Evolutionary conservation across 2,113 vertebrate genomes (phyloP).

Genomic region (Scortum barcoo): DNA sequence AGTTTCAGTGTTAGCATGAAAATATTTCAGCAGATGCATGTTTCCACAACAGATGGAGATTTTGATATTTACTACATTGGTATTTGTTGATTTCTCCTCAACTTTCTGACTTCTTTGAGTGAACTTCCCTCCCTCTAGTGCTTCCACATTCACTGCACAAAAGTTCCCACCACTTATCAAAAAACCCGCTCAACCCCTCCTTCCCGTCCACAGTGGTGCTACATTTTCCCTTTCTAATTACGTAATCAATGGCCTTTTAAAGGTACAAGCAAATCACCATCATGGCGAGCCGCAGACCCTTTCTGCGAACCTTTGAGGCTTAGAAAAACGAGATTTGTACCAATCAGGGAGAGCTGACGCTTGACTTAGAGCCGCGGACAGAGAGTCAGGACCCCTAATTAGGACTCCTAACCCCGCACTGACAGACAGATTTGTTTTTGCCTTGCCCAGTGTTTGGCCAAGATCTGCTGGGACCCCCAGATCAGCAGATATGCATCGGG

Average conservation of each 20-base stretch:
- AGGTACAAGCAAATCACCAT: constrained; percentile 85
- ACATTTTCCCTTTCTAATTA: constrained; percentile 82
- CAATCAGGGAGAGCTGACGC: constrained; percentile 77
- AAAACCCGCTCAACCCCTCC: constrained; percentile 40
- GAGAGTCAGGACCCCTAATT: constrained; percentile 79
- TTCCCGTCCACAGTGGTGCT: constrained; percentile 31
- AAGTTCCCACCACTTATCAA: constrained; percentile 73
- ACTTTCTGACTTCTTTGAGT: constrained; percentile 14
- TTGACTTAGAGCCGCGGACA: constrained; percentile 83
- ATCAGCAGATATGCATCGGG: constrained; percentile 85
- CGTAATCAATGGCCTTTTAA: constrained; percentile 86
- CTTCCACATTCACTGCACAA: constrained; percentile 21
- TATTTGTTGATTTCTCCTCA: background rate
- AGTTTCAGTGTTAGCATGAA: background rate
- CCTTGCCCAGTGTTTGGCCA: constrained; percentile 85
- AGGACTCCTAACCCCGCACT: constrained; percentile 83
- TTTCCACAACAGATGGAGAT: background rate
- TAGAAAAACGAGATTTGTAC: constrained; percentile 83
- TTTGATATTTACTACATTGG: background rate
- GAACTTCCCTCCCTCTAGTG: background rate
- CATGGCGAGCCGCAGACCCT: constrained; percentile 84
- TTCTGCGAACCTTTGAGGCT: constrained; percentile 78
- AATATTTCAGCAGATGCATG: background rate
- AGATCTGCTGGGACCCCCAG: constrained; percentile 85
- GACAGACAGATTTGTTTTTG: constrained; percentile 86